A percentile compares a stretch with the other conserved stretches of the same genome.
phyloP scores from a whole-genome alignment of 1,140 invertebrate species.

The Cephus cinctus region DNA sequence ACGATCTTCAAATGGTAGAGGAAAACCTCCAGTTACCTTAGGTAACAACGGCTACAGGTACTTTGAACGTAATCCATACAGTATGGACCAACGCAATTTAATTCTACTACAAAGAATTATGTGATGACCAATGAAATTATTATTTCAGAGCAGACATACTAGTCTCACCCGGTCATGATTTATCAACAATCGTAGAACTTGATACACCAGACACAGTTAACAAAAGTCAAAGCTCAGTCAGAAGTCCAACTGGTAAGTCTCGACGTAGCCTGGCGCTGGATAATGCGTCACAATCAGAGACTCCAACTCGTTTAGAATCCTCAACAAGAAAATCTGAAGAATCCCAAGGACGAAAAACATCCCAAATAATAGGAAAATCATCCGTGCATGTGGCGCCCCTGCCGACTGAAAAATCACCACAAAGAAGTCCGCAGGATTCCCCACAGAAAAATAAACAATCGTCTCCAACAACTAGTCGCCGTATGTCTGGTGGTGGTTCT shows the following conservation, averaged over 20 bases:
- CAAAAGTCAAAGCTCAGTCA: slow-evolving; percentile 30
- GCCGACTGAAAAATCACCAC: slow-evolving; percentile 14
- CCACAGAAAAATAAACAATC: no score
- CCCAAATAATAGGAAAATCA: slow-evolving; percentile 14
- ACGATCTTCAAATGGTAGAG: slow-evolving; percentile 5
- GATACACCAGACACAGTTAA: slow-evolving; percentile 58
- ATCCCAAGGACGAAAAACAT: slow-evolving; percentile 18
- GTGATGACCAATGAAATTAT: no score
- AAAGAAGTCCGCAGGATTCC: no score
- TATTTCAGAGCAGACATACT: slow-evolving; percentile 34
- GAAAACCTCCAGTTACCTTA: slow-evolving; percentile 32
- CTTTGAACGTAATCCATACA: no score
- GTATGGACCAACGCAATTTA: no score
- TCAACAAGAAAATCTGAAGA: no score
- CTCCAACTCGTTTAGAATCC: no score
- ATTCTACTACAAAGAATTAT: no score
- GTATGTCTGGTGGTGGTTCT: no score
- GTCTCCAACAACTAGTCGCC: no score
- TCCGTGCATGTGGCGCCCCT: slow-evolving; percentile 27
- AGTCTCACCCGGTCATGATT: slow-evolving; percentile 54
- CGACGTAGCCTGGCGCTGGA: not conserved
- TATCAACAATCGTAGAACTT: slow-evolving; percentile 67
- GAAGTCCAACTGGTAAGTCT: slow-evolving; percentile 17
- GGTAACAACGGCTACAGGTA: no score
- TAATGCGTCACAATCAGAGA: no score